These are phyloP conservation scores for Pelusios castaneus DNA, from an alignment of 2,113 vertebrate species.

Conservation along the genomic window DNA sequence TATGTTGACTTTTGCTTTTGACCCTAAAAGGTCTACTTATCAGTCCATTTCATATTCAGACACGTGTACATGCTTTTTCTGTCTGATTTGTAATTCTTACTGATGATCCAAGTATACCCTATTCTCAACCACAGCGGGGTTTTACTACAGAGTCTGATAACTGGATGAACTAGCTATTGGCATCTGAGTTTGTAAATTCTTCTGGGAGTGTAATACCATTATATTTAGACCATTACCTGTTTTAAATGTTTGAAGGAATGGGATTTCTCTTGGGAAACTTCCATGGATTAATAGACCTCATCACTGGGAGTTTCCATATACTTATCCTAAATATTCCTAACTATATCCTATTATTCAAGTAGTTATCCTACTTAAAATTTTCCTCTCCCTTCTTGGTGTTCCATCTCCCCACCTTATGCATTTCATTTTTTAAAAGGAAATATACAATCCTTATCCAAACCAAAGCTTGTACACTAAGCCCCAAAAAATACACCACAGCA, in stretches of 20 bases:
- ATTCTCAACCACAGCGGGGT: not conserved
- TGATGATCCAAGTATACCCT: rapidly evolving
- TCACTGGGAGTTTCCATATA: not conserved
- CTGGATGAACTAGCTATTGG: not conserved
- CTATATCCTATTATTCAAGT: not conserved
- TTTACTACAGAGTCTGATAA: not conserved
- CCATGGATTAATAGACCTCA: not conserved
- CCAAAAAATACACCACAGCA: not conserved
- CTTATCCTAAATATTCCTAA: not conserved
- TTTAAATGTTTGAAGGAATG: not conserved
- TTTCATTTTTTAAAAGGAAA: not conserved
- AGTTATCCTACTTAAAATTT: not conserved
- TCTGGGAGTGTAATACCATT: not conserved
- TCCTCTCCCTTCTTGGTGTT: not conserved
- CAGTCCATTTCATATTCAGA: not conserved
- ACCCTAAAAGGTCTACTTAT: not conserved
- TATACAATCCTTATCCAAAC: not conserved
- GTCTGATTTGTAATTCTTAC: not conserved
- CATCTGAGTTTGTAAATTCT: not conserved
- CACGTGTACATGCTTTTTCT: not conserved
- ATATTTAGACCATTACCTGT: not conserved
- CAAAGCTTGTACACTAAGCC: constrained; percentile 1
- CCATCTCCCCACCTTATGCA: not conserved
- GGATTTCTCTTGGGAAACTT: not conserved
- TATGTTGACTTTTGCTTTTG: not conserved